Evolutionary conservation across 2,797 vertebrate genomes (phyloP).

Genomic region (Ceyx erithaca): DNA sequence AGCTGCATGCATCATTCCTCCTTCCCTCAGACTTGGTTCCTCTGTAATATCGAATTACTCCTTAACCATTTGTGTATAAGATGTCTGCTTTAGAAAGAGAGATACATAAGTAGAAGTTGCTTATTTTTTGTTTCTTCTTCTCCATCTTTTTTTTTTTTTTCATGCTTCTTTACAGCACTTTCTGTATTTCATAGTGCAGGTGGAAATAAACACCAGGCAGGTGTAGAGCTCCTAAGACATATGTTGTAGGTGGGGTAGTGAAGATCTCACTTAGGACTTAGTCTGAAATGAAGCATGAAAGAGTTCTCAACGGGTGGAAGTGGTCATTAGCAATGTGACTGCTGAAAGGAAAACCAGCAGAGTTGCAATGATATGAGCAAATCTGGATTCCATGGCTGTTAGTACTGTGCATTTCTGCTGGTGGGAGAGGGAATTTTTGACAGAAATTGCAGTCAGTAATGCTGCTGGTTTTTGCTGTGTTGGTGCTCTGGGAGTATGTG

Average conservation of each 20-base stretch:
- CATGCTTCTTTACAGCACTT: background rate
- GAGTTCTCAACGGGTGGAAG: background rate
- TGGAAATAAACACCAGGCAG: background rate
- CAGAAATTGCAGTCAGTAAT: background rate
- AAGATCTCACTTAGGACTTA: background rate
- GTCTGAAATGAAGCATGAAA: background rate
- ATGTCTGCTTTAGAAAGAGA: slow-evolving; percentile 29
- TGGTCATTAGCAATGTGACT: background rate
- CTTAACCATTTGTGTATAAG: slow-evolving; percentile 27
- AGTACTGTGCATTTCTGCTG: background rate
- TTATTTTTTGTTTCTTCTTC: background rate
- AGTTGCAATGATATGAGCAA: background rate
- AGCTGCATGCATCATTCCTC: slow-evolving; percentile 50
- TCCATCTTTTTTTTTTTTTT: background rate
- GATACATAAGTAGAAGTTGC: background rate
- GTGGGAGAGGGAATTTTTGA: background rate
- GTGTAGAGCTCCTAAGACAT: background rate
- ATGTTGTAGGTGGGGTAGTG: background rate
- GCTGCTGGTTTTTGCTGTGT: background rate
- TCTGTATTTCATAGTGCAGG: background rate
- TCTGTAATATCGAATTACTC: slow-evolving; percentile 65
- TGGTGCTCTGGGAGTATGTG: background rate
- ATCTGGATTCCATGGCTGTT: background rate
- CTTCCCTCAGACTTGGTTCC: slow-evolving; percentile 42
- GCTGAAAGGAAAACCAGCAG: background rate